These are phyloP conservation scores for Ypsolopha sequella DNA, from an alignment of 2,888 invertebrate species.

Conservation along the genomic window DNA sequence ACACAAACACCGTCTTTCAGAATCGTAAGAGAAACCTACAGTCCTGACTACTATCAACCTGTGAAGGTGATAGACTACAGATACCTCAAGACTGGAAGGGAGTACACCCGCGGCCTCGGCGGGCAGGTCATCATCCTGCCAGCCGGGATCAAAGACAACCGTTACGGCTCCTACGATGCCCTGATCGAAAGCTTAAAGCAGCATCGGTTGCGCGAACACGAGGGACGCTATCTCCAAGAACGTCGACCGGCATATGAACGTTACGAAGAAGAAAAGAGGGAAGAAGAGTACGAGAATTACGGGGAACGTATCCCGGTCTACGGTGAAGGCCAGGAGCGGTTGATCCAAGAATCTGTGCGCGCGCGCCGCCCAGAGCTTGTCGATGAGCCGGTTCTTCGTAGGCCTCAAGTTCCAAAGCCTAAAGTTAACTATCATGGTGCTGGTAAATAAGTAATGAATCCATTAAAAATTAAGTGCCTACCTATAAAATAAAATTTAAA, in stretches of 20 bases:
- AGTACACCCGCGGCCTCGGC: slow-evolving; percentile 46
- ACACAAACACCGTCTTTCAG: slow-evolving; percentile 17
- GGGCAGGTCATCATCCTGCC: slow-evolving; percentile 52
- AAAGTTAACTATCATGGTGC: too few species aligned
- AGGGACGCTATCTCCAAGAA: background rate
- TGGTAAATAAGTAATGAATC: too few species aligned
- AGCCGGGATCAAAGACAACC: slow-evolving; percentile 22
- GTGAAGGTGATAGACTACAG: slow-evolving; percentile 49
- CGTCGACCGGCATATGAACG: background rate
- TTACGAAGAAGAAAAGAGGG: background rate
- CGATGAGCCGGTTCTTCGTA: too few species aligned
- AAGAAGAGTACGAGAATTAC: background rate
- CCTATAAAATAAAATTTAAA: too few species aligned
- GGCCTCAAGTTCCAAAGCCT: too few species aligned
- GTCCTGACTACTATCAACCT: slow-evolving; percentile 48
- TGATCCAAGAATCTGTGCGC: too few species aligned
- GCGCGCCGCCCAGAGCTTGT: too few species aligned
- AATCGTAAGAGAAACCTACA: slow-evolving; percentile 39
- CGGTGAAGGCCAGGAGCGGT: too few species aligned
- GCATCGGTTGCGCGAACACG: background rate
- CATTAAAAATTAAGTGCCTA: too few species aligned
- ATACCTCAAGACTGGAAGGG: slow-evolving; percentile 46
- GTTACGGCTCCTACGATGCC: slow-evolving; percentile 40
- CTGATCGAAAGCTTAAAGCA: slow-evolving; percentile 41
- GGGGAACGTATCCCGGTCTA: background rate